phyloP scores from a whole-genome alignment of 2,888 invertebrate species.

The Eueremaeus valkanovi region DNA sequence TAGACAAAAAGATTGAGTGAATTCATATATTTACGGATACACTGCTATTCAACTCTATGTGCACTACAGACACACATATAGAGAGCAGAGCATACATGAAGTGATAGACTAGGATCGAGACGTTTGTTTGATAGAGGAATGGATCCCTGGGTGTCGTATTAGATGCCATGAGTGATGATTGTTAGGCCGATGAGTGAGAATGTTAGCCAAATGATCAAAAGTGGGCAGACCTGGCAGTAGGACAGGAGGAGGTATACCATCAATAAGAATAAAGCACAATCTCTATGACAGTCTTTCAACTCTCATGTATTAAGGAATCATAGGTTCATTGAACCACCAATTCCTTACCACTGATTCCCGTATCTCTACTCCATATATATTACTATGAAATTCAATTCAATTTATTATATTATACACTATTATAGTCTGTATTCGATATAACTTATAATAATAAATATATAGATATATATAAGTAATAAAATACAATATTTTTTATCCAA shows the following conservation, averaged over 20 bases:
- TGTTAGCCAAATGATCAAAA: not conserved
- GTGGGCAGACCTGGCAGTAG: conserved; percentile 2
- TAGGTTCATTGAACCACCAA: conserved; percentile 29
- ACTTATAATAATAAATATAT: not conserved
- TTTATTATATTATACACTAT: no score
- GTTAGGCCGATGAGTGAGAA: not conserved
- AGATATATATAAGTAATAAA: not conserved
- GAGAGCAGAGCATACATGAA: not conserved
- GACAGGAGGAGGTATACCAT: conserved; percentile 27
- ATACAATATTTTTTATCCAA: not conserved
- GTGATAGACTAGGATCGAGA: not conserved
- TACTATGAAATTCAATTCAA: not conserved
- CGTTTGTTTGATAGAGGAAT: not conserved
- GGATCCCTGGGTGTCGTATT: conserved; percentile 24
- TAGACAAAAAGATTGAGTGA: not conserved
- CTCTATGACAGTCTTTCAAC: not conserved
- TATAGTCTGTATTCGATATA: no score
- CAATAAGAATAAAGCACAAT: conserved; percentile 27
- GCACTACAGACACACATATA: no score
- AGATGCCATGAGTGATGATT: conserved; percentile 8
- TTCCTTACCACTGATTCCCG: not conserved
- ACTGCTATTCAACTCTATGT: not conserved
- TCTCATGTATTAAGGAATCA: not conserved
- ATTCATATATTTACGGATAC: conserved; percentile 1
- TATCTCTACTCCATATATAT: not conserved